A percentile compares a stretch with the other conserved stretches of the same genome.
Evolutionary conservation across 2,888 invertebrate species (phyloP).

Genomic region (Steinernema scapterisci): DNA sequence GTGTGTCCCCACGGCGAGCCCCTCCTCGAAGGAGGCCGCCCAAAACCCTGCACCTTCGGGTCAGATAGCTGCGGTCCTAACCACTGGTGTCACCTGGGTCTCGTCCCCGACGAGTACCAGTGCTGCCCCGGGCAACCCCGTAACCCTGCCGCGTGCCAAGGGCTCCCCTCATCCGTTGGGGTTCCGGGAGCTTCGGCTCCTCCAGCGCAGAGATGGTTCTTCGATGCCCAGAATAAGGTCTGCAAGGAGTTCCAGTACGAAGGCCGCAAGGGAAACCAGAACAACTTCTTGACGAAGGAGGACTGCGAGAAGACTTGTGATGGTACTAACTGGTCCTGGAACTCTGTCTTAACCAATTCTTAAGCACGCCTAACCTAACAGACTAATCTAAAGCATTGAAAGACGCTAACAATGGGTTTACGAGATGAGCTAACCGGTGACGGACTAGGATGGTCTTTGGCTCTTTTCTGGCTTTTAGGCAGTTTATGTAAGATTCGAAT

Average conservation of each 20-base stretch:
- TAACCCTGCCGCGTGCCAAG: conserved; percentile 58
- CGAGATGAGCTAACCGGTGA: conserved; percentile 7
- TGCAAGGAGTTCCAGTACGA: conserved; percentile 61
- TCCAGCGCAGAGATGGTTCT: conserved; percentile 56
- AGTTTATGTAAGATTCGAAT: background rate
- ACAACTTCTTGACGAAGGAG: conserved; percentile 52
- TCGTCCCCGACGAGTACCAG: conserved; percentile 59
- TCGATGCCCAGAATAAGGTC: conserved; percentile 47
- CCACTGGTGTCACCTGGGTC: conserved; percentile 62
- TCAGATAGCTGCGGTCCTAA: conserved; percentile 54
- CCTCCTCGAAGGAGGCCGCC: conserved; percentile 50
- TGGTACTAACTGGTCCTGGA: conserved; percentile 44
- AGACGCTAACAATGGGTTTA: conserved; percentile 8
- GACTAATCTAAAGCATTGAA: background rate
- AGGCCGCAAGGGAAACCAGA: conserved; percentile 61
- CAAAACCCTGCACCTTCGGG: conserved; percentile 59
- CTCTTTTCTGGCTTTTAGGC: background rate
- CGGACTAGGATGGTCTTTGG: background rate
- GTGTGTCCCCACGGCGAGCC: conserved; percentile 62
- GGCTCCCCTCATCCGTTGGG: conserved; percentile 45
- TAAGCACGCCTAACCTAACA: background rate
- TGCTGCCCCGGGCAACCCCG: conserved; percentile 61
- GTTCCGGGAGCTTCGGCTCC: conserved; percentile 49
- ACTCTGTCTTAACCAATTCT: background rate
- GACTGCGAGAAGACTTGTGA: conserved; percentile 61